phyloP scores from a whole-genome alignment of 1,140 invertebrate species.

The fruit fly (Drosophila melanogaster) region DNA sequence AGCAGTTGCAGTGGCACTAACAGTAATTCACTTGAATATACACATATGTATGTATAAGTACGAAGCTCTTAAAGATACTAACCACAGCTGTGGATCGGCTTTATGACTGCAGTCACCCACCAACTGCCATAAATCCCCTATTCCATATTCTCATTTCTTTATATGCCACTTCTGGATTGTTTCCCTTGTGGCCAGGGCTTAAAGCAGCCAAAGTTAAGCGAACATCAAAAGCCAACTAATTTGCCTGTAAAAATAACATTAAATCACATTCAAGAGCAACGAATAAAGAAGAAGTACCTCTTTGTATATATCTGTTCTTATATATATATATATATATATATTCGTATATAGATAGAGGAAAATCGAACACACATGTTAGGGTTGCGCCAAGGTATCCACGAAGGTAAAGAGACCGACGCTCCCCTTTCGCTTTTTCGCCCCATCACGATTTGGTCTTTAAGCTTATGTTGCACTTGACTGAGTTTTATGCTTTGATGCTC shows the following conservation, averaged over 20 bases:
- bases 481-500: slow-evolving; percentile 83
- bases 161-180: slow-evolving; percentile 19
- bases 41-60: neutral
- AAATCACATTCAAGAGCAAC: slow-evolving; percentile 69
- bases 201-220: slow-evolving; percentile 65
- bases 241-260: slow-evolving; percentile 83
- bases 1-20: slow-evolving; percentile 38
- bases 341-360: slow-evolving; percentile 34
- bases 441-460: slow-evolving; percentile 75
- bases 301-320: slow-evolving; percentile 2
- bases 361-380: slow-evolving; percentile 50
- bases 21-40: slow-evolving; percentile 8
- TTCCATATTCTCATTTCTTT: slow-evolving; percentile 18
- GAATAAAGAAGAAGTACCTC: slow-evolving; percentile 34
- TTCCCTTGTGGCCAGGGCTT: slow-evolving; percentile 41
- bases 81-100: slow-evolving; percentile 4
- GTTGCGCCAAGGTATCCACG: neutral
- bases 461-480: slow-evolving; percentile 83
- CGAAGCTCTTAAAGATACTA: slow-evolving; percentile 30
- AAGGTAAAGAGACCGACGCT: slow-evolving; percentile 25
- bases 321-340: slow-evolving; percentile 5
- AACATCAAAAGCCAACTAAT: slow-evolving; percentile 82
- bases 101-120: slow-evolving; percentile 33
- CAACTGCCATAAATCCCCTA: slow-evolving; percentile 53
- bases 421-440: slow-evolving; percentile 51